Percentiles rank a stretch among this genome's conserved stretches.
Evolutionary conservation across 2,888 invertebrate genomes (phyloP).

Genomic region (Leptopterna dolabrata): DNA sequence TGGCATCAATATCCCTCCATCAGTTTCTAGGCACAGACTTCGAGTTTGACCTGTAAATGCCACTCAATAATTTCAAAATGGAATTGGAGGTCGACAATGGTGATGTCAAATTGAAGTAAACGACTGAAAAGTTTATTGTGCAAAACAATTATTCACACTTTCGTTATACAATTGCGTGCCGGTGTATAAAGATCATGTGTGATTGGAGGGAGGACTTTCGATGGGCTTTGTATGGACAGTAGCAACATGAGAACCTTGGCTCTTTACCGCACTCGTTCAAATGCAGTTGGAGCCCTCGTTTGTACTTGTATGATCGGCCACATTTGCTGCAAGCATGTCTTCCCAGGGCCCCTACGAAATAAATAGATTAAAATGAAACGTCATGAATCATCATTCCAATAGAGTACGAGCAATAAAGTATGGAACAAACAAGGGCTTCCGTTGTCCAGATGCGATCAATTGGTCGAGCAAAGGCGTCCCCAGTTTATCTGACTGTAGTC

Average conservation of each 20-base stretch:
- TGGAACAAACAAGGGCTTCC: too few species aligned
- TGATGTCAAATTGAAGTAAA: too few species aligned
- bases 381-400: too few species aligned
- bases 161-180: not conserved
- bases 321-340: slow-evolving; percentile 52
- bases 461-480: too few species aligned
- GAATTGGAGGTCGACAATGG: not conserved
- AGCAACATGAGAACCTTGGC: slow-evolving; percentile 65
- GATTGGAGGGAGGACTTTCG: slow-evolving; percentile 62
- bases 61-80: too few species aligned
- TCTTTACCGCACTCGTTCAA: slow-evolving; percentile 65
- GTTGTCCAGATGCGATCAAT: too few species aligned
- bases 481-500: too few species aligned
- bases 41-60: too few species aligned
- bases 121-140: not conserved
- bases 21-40: too few species aligned
- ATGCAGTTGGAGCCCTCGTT: slow-evolving; percentile 61
- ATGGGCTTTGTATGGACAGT: slow-evolving; percentile 66
- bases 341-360: not conserved
- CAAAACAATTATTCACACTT: not conserved
- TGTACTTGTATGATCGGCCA: slow-evolving; percentile 55
- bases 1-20: too few species aligned
- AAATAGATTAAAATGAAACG: too few species aligned
- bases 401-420: too few species aligned
- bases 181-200: slow-evolving; percentile 28